Evolutionary conservation across 2,888 invertebrate genomes (phyloP).

Genomic region (Chaitophorus viminalis): DNA sequence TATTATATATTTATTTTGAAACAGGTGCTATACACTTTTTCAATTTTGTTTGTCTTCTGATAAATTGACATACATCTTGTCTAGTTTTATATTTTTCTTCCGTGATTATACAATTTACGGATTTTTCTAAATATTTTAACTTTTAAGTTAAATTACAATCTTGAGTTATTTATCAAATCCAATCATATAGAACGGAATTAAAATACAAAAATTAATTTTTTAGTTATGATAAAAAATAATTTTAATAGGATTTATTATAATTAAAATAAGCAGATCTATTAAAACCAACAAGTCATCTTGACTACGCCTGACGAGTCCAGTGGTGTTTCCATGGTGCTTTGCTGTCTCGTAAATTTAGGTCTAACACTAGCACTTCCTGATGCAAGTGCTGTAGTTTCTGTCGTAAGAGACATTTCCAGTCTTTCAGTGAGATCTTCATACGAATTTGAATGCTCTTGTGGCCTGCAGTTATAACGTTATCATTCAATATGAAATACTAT

Average conservation of each 20-base stretch:
- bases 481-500: neutral
- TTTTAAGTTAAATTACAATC: no score
- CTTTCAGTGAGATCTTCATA: constrained; percentile 77
- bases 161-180: no score
- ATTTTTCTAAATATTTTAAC: no score
- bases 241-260: neutral
- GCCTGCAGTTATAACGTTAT: constrained; percentile 68
- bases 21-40: no score
- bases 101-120: no score
- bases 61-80: no score
- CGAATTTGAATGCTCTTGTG: constrained; percentile 71
- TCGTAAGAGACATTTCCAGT: constrained; percentile 67
- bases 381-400: constrained; percentile 65
- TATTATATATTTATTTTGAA: no score
- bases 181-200: no score
- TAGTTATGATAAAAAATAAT: no score
- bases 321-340: constrained; percentile 85
- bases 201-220: no score
- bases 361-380: constrained; percentile 60
- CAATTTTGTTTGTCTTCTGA: no score
- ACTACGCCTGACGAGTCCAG: constrained; percentile 81
- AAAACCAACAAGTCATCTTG: constrained; percentile 90
- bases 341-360: constrained; percentile 78
- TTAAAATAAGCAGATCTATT: neutral
- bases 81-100: no score